These are phyloP conservation scores for Geococcyx californianus DNA, from an alignment of 2,113 vertebrate species.

Conservation along the genomic window DNA sequence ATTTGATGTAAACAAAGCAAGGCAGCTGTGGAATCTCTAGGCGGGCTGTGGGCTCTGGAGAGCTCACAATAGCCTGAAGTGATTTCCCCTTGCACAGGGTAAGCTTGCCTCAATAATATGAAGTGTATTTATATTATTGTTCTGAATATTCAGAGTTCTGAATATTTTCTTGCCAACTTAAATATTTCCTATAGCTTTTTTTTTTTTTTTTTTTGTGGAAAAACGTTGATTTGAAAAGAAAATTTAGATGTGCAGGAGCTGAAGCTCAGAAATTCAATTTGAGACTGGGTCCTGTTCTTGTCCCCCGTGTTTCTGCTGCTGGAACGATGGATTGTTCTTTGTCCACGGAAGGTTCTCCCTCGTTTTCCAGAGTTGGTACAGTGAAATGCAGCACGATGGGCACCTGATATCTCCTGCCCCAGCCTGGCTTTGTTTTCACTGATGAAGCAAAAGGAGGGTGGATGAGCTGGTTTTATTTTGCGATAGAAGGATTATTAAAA, in stretches of 20 bases:
- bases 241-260: background rate
- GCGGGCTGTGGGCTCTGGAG: background rate
- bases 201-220: background rate
- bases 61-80: constrained; percentile 3
- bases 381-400: background rate
- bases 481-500: background rate
- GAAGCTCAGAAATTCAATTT: background rate
- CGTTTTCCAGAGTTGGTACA: background rate
- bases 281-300: background rate
- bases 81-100: background rate
- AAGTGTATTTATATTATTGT: too few species aligned
- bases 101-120: background rate
- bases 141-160: too few species aligned
- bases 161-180: background rate
- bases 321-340: background rate
- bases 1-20: constrained; percentile 45
- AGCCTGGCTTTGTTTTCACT: background rate
- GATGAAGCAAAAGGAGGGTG: background rate
- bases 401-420: background rate
- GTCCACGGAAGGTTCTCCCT: background rate
- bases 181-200: background rate
- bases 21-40: constrained; percentile 41
- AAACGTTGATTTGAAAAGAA: background rate
- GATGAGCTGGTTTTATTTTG: background rate
- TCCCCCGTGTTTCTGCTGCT: background rate